Evolutionary conservation across 1,140 invertebrate species (phyloP).

Genomic region (Acromyrmex charruanus): DNA sequence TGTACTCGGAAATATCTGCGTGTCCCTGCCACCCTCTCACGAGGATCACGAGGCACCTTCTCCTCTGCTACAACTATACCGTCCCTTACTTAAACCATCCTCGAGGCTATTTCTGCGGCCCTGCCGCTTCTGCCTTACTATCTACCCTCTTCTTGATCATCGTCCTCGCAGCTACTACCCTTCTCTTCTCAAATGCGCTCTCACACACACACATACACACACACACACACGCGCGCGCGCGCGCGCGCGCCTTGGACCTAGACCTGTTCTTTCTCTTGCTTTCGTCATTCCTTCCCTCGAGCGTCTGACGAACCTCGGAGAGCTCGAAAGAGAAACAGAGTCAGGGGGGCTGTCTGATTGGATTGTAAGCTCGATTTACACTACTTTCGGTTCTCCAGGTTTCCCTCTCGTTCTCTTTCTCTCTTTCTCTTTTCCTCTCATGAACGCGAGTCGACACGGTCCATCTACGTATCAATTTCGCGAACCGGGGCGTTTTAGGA

Average conservation of each 20-base stretch:
- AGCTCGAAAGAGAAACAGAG: slow-evolving; percentile 59
- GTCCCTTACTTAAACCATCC: slow-evolving; percentile 67
- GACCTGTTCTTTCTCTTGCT: slow-evolving; percentile 41
- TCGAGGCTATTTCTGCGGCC: slow-evolving; percentile 67
- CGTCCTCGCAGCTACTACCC: slow-evolving; percentile 34
- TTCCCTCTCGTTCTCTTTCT: slow-evolving; percentile 18
- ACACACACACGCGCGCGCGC: not conserved
- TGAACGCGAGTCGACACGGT: slow-evolving; percentile 41
- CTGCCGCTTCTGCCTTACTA: slow-evolving; percentile 60
- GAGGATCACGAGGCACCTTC: slow-evolving; percentile 40
- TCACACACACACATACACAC: not conserved
- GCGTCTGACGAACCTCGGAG: slow-evolving; percentile 59
- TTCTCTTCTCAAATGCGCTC: slow-evolving; percentile 44
- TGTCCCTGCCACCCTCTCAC: slow-evolving; percentile 61
- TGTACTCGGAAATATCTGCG: slow-evolving; percentile 80
- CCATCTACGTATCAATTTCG: slow-evolving; percentile 51
- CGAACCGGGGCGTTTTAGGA: slow-evolving; percentile 56
- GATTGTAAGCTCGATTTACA: slow-evolving; percentile 85
- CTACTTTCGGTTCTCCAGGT: slow-evolving; percentile 74
- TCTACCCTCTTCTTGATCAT: slow-evolving; percentile 56
- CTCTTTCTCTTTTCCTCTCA: slow-evolving; percentile 5
- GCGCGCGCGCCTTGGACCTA: not conserved
- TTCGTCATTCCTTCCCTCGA: slow-evolving; percentile 60
- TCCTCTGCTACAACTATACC: slow-evolving; percentile 3
- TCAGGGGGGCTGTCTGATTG: slow-evolving; percentile 78